Conservation (phyloP, 1,140 invertebrate genomes). For the Phymorhynchus buccinoides region DNA sequence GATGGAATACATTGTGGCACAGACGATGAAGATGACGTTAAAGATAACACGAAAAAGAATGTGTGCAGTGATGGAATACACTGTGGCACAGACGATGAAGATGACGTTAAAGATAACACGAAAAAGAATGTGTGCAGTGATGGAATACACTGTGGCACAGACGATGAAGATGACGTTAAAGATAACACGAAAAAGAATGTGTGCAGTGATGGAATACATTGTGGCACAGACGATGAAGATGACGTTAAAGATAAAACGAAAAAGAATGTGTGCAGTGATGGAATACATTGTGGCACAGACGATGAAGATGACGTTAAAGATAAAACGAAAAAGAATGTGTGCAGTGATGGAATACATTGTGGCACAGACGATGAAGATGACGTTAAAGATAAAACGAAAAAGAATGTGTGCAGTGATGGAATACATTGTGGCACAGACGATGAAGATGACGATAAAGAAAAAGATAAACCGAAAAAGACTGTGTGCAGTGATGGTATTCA, state of each 20-base stretch:
- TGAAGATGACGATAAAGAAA: constrained; percentile 44
- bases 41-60: constrained; percentile 29
- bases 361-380: constrained; percentile 53
- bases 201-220: constrained; percentile 49
- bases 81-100: constrained; percentile 52
- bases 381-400: constrained; percentile 41
- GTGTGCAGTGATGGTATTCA: constrained; percentile 41
- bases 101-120: too few relatives aligned
- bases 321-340: constrained; percentile 26
- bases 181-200: constrained; percentile 29
- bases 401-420: constrained; percentile 45
- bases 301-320: constrained; percentile 48
- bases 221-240: constrained; percentile 53
- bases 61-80: constrained; percentile 52
- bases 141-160: constrained; percentile 45
- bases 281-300: constrained; percentile 45
- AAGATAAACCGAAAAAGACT: constrained; percentile 25
- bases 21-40: constrained; percentile 49
- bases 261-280: constrained; percentile 44
- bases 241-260: constrained; percentile 33
- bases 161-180: too few relatives aligned
- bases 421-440: constrained; percentile 50
- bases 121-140: constrained; percentile 42
- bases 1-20: constrained; percentile 49
- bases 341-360: constrained; percentile 51